Conservation (phyloP, 2,113 vertebrate genomes). For the Poecile atricapillus region DNA sequence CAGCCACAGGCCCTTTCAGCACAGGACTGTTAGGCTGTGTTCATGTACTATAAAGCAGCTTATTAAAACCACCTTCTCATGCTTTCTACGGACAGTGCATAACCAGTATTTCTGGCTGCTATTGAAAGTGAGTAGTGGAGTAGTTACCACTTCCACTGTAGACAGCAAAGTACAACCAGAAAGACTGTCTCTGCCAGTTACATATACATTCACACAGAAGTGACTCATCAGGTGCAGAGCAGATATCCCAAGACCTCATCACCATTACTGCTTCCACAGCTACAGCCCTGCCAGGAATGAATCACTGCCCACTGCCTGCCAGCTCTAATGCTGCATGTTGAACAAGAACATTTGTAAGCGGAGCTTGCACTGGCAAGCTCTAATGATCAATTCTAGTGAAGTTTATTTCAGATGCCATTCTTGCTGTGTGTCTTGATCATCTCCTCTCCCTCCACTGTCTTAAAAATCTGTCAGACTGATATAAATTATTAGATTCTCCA, state of each 20-base stretch:
- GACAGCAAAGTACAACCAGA: not conserved
- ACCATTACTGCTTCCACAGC: not conserved
- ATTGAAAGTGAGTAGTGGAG: not conserved
- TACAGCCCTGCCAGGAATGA: not conserved
- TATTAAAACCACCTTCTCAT: not conserved
- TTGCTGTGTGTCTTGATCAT: not conserved
- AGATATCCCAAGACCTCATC: not conserved
- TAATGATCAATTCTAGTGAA: not conserved
- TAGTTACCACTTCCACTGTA: not conserved
- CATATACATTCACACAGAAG: not conserved
- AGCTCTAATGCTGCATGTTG: not conserved
- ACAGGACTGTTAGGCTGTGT: not conserved
- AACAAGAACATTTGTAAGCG: not conserved
- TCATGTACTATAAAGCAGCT: not conserved
- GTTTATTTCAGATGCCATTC: not conserved
- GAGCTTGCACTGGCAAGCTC: not conserved
- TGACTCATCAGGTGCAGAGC: slow-evolving; percentile 44
- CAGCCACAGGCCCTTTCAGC: not conserved
- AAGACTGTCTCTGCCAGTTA: not conserved
- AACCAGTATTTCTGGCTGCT: not conserved
- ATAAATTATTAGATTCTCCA: not conserved
- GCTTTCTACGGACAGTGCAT: not conserved
- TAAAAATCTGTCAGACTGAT: not conserved
- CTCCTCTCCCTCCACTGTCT: not conserved
- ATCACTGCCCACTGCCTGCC: slow-evolving; percentile 15